Conservation (phyloP, 1,140 invertebrate species). For the Papilio polyxenes region DNA sequence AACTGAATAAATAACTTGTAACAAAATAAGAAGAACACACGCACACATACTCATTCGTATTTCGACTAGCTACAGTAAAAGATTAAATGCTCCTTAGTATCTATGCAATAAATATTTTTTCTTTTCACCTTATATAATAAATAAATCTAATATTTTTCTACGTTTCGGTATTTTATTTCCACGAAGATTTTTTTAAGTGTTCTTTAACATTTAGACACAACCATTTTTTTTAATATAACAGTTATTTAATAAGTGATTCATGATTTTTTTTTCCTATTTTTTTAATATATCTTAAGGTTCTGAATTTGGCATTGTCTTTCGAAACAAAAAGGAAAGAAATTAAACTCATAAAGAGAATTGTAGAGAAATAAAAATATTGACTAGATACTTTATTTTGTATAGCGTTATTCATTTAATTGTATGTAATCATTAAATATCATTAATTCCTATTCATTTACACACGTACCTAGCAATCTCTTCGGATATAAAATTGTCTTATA, state of each 20-base stretch:
- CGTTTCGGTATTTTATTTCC: conserved; percentile 56
- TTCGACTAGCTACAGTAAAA: conserved; percentile 68
- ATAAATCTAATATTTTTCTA: conserved; percentile 73
- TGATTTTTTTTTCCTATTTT: conserved; percentile 40
- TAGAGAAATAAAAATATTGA: conserved; percentile 48
- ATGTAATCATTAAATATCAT: conserved; percentile 52
- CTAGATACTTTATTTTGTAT: conserved; percentile 59
- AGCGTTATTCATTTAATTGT: conserved; percentile 43
- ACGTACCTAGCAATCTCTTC: conserved; percentile 55
- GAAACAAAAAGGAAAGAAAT: conserved; percentile 41
- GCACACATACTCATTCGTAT: conserved; percentile 47
- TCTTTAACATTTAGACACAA: conserved; percentile 72
- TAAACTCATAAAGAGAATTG: conserved; percentile 34
- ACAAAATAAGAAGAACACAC: conserved; percentile 40
- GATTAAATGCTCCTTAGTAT: conserved; percentile 67
- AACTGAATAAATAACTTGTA: conserved; percentile 16
- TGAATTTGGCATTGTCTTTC: conserved; percentile 63
- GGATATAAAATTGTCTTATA: conserved; percentile 70
- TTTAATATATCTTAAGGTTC: conserved; percentile 54
- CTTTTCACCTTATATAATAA: conserved; percentile 68
- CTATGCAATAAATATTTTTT: conserved; percentile 76
- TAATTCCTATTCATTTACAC: conserved; percentile 48
- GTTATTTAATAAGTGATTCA: conserved; percentile 55
- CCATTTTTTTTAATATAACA: conserved; percentile 65
- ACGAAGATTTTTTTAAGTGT: conserved; percentile 64